Evolutionary conservation across 2,797 vertebrate genomes (phyloP), one percentile per base, ranked within the genome.

Genomic region (Diplodus puntazzo): DNA sequence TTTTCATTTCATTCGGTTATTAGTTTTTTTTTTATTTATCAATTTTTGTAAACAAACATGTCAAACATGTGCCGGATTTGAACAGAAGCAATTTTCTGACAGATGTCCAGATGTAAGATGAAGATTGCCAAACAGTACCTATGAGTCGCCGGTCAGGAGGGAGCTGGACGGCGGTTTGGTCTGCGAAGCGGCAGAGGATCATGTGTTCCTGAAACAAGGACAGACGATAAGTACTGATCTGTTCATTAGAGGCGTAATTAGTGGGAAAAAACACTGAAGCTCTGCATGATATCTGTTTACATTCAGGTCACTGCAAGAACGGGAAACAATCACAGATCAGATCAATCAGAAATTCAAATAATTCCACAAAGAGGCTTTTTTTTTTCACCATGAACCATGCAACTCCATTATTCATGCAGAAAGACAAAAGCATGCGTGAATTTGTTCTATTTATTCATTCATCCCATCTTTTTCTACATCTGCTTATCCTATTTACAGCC

Each of bases 141-240:
- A 97, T 95, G 72, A 95, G 94, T 65, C 96, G 94, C 53, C 97
- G 95, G 42, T 98, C 97, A 14, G 94, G 90, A 34, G 97, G 96
- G 68, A 99, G 96, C 94, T 98, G 97, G 77, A 94, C 93, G 59
- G 96, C 97, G 50, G 98, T 99, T 94, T 99, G 98, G 93, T 99
- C 98, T 3, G 98, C 98, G 82, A 99, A 99, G 82, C 98, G 96
- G 92, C 98, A 99, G 43, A 99, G 95, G 62, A 98, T 93, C 98
- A 99, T 99, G 93, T 99, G 98, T 84, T 99, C 98, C 98, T 99
- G 84, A 66, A 89, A 83, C 25, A 70, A 73, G 8, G 50, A 73
- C 7, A 80, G 39, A 66, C 18, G 42, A 23, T 34, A 1, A 65
- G n/a, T 17, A 34, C 16, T 72, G 18, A 45, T 30, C 18, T 7